These are phyloP conservation scores for Penelope pileata DNA, from an alignment of 2,113 vertebrate genomes.

Conservation along the genomic window DNA sequence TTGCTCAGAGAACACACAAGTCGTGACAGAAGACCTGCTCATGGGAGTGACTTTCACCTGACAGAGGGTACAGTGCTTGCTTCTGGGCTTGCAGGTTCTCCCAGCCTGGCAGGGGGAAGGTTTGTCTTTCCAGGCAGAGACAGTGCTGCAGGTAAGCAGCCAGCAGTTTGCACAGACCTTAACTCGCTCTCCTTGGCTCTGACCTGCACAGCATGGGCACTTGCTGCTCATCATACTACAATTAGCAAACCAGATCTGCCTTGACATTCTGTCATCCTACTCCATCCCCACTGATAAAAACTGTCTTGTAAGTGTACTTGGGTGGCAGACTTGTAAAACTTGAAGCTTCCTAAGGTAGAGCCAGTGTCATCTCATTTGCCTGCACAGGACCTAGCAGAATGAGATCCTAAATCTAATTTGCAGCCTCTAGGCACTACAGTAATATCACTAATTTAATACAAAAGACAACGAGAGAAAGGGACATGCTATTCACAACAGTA, in stretches of 20 bases:
- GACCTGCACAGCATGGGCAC: accelerated
- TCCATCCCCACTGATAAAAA: neutral
- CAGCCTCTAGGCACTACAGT: conserved; percentile 1
- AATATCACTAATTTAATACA: conserved; percentile 27
- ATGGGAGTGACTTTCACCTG: neutral
- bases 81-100: neutral
- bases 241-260: neutral
- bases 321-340: neutral
- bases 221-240: neutral
- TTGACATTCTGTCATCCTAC: neutral
- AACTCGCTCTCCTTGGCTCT: neutral
- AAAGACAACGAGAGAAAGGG: conserved; percentile 23
- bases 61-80: accelerated
- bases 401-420: neutral
- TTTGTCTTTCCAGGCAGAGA: neutral
- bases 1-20: neutral
- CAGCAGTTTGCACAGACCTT: neutral
- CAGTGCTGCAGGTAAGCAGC: neutral
- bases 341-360: neutral
- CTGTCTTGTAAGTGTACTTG: neutral
- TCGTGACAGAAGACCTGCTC: neutral
- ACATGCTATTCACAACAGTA: conserved; percentile 12
- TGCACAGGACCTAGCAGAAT: neutral
- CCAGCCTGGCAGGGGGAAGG: neutral
- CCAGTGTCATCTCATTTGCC: neutral